phyloP scores from a whole-genome alignment of 2,888 invertebrate species.

The Coelogynopora nodosa region DNA sequence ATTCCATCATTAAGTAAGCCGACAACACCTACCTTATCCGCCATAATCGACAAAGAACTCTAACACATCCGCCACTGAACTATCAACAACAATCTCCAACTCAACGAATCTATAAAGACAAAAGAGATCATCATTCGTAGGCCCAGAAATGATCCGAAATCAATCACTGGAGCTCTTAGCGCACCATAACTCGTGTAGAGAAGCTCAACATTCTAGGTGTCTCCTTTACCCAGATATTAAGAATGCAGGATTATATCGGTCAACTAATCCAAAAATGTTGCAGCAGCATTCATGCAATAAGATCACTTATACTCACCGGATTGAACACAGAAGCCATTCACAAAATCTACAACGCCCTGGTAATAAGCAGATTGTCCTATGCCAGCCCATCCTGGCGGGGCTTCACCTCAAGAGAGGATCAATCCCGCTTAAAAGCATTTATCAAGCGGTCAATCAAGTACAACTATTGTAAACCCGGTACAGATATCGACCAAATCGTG shows the following conservation, averaged over 20 bases:
- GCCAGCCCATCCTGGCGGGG: too few species aligned
- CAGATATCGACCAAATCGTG: too few species aligned
- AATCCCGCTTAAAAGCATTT: too few species aligned
- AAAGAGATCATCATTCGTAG: constrained; percentile 3
- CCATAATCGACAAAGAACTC: background rate
- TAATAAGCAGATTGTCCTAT: too few species aligned
- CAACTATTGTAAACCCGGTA: too few species aligned
- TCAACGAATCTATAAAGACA: background rate
- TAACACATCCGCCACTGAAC: background rate
- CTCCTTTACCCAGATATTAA: background rate
- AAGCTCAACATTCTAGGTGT: background rate
- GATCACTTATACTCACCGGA: too few species aligned
- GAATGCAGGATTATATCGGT: background rate
- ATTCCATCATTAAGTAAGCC: constrained; percentile 3
- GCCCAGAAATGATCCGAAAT: background rate
- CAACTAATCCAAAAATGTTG: background rate
- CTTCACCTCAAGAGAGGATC: too few species aligned
- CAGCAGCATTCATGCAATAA: background rate
- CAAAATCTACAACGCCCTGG: too few species aligned
- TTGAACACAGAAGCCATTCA: too few species aligned
- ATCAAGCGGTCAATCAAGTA: too few species aligned
- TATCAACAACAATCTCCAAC: background rate
- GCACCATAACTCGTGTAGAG: background rate
- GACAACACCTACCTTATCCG: constrained; percentile 8
- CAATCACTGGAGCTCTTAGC: background rate